These are phyloP conservation scores for Poeciliopsis retropinna DNA, from an alignment of 2,113 vertebrate species.

Conservation along the genomic window DNA sequence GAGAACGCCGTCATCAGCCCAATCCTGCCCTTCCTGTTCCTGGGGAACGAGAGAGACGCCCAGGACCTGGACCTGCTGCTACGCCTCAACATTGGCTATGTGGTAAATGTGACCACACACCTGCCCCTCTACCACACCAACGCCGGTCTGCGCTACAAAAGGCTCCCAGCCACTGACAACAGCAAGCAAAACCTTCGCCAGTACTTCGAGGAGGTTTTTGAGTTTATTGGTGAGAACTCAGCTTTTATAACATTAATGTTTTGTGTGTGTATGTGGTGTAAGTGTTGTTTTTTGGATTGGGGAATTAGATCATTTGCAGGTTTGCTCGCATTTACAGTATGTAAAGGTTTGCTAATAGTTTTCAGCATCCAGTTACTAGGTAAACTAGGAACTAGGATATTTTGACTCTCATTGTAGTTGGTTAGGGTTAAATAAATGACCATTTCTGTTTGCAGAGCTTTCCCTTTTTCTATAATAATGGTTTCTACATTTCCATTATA, in stretches of 20 bases:
- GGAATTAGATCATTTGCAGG: neutral
- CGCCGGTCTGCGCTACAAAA: conserved; percentile 83
- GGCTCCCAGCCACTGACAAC: conserved; percentile 86
- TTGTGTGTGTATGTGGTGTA: neutral
- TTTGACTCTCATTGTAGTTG: neutral
- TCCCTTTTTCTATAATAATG: neutral
- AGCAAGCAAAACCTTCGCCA: conserved; percentile 89
- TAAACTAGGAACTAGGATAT: neutral
- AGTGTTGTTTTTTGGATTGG: neutral
- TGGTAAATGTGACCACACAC: conserved; percentile 88
- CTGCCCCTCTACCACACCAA: conserved; percentile 86
- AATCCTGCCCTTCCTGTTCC: conserved; percentile 86
- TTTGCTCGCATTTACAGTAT: neutral
- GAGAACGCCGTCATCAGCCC: conserved; percentile 85
- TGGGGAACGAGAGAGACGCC: conserved; percentile 86
- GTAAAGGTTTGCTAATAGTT: neutral
- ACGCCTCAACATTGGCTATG: conserved; percentile 82
- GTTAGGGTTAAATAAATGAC: neutral
- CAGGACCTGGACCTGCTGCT: conserved; percentile 83
- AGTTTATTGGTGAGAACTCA: conserved; percentile 83
- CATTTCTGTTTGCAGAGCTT: neutral
- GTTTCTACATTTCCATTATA: neutral
- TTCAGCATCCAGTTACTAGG: neutral
- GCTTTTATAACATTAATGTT: neutral
- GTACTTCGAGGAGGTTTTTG: conserved; percentile 89